Evolutionary conservation across 2,888 invertebrate genomes (phyloP), one percentile per base, ranked within the genome.

Genomic region (Allacma fusca): DNA sequence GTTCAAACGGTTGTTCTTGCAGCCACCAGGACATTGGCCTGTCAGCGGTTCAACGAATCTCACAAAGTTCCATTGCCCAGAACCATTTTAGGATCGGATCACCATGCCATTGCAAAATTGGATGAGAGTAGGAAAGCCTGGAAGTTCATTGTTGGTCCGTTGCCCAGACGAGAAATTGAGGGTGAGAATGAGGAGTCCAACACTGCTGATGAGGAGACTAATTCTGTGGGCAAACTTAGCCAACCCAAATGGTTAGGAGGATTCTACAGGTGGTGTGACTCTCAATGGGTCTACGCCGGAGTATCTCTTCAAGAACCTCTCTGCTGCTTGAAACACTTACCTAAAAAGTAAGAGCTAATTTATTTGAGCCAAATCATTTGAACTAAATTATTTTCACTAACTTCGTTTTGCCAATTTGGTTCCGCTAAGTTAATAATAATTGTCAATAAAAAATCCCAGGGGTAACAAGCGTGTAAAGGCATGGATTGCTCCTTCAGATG

Each of bases 231-330:
- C 24, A 72, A 72, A 69, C 64, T 69, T n/a, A 75, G 64, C 34
- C 79, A 81, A 12, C 83, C 83, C 62, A 80, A 79, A 76, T 84
- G 83, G 82, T 80, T 84, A 23, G 84, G 83, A 24, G 84, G 84
- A 23, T 84, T 83, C 68, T 84, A 84, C 75, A 75, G 84, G 1
- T 83, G 82, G 81, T 83, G 83, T 77, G 83, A 83, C 70, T 79
- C 79, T 59, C 83, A 83, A 67, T 83, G 83, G 83, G 81, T 78
- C 50, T 80, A 80, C 28, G 80, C 80, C 21, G 80, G 80, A 59
- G 80, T 76, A 1, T 76, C 78, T 26, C 72, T 83, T 19, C 81
- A 83, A 40, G 84, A 84, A 68, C 84, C 84, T 13, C 77, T 84
- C 19, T 84, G 84, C 77, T 84, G 84, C 71, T 68, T 79, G 26